These are phyloP conservation scores for Acipenser ruthenus DNA, from an alignment of 2,797 vertebrate species.

Conservation along the genomic window DNA sequence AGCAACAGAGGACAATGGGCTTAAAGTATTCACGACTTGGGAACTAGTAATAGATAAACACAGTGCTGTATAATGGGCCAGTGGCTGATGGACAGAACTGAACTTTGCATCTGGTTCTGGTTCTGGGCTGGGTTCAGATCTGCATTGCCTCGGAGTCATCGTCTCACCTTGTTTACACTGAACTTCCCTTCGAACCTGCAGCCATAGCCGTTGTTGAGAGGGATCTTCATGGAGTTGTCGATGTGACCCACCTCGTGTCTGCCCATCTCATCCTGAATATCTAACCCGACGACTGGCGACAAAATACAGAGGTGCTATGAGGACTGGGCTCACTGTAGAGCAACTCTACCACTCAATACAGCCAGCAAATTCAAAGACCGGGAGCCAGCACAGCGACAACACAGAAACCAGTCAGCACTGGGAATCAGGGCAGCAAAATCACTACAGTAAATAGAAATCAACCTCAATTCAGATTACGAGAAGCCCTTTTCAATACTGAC, in stretches of 20 bases:
- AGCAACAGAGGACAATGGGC: no score
- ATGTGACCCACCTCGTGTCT: slow-evolving; percentile 96
- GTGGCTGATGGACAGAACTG: no score
- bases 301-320: not conserved
- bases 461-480: no score
- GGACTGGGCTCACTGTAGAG: not conserved
- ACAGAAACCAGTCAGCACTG: no score
- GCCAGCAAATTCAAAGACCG: not conserved
- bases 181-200: slow-evolving; percentile 97
- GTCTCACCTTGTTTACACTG: slow-evolving; percentile 91
- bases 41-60: no score
- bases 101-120: not conserved
- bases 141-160: not conserved
- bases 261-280: slow-evolving; percentile 99
- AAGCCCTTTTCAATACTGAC: no score
- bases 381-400: no score
- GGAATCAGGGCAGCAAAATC: no score
- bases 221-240: slow-evolving; percentile 95
- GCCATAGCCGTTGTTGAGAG: slow-evolving; percentile 76
- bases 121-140: no score
- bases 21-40: no score
- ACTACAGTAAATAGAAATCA: no score
- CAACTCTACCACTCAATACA: not conserved
- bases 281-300: slow-evolving; percentile 83
- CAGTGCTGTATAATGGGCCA: no score